These are phyloP conservation scores for Pungitius pungitius DNA, from an alignment of 2,113 vertebrate genomes.

Conservation along the genomic window DNA sequence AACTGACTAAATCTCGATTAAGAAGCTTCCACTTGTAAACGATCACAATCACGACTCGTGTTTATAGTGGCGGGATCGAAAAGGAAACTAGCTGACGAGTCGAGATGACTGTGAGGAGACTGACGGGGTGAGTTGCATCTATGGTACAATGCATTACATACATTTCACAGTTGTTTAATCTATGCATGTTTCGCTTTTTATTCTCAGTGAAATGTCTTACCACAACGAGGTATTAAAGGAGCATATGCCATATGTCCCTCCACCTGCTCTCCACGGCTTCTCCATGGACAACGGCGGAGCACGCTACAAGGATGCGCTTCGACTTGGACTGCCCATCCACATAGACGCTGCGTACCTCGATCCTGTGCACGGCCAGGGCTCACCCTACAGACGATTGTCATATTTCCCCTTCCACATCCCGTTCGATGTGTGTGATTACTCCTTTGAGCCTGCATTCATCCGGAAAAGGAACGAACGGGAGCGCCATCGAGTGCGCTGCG, in stretches of 20 bases:
- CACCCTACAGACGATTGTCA: constrained; percentile 65
- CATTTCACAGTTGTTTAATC: not conserved
- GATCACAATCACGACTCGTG: not conserved
- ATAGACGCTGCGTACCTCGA: constrained; percentile 75
- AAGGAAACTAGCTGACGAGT: not conserved
- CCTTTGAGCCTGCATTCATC: constrained; percentile 89
- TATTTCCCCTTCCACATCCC: constrained; percentile 81
- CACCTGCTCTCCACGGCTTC: constrained; percentile 63
- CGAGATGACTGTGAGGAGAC: constrained; percentile 33
- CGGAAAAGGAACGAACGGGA: constrained; percentile 92
- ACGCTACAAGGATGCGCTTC: constrained; percentile 66
- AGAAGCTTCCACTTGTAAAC: not conserved
- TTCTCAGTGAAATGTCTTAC: constrained; percentile 10
- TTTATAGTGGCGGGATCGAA: not conserved
- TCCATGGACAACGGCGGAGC: constrained; percentile 52
- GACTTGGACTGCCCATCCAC: constrained; percentile 73
- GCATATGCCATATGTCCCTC: constrained; percentile 65
- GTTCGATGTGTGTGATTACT: constrained; percentile 79
- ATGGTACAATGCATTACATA: not conserved
- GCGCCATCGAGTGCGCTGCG: constrained; percentile 90
- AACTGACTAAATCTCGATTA: not conserved
- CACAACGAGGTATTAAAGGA: constrained; percentile 51
- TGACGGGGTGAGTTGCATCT: constrained; percentile 36
- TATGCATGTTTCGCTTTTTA: rapidly evolving
- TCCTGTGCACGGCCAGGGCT: constrained; percentile 50